Percentiles rank a stretch among this genome's conserved stretches.
phyloP scores from a whole-genome alignment of 2,797 vertebrate species.

The Myiothlypis chrysogaster region DNA sequence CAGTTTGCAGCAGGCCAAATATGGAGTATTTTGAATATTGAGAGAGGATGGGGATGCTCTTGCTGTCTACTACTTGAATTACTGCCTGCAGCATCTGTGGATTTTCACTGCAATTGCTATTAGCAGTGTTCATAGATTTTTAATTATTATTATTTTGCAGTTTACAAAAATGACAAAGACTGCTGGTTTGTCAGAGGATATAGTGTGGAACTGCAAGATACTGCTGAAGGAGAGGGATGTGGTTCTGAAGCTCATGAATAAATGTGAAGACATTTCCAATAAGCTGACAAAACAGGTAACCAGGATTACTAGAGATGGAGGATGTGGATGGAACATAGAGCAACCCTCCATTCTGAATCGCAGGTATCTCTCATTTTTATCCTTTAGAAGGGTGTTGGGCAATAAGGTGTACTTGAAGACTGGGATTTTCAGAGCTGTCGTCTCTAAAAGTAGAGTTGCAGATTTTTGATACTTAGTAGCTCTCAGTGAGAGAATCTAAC shows the following conservation, averaged over 20 bases:
- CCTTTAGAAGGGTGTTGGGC: background rate
- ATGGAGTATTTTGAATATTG: background rate
- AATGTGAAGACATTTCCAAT: constrained; percentile 90
- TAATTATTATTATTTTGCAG: constrained; percentile 65
- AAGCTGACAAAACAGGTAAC: constrained; percentile 89
- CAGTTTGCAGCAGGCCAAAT: background rate
- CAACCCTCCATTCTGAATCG: constrained; percentile 86
- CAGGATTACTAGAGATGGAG: constrained; percentile 79
- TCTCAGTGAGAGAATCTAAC: background rate
- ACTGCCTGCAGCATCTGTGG: background rate
- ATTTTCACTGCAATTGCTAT: background rate
- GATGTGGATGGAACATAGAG: constrained; percentile 75
- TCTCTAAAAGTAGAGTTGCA: background rate
- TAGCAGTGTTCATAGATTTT: background rate
- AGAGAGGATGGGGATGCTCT: background rate
- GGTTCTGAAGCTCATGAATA: constrained; percentile 90
- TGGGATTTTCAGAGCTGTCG: background rate
- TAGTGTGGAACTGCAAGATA: constrained; percentile 86
- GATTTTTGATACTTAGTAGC: background rate
- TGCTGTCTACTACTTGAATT: background rate
- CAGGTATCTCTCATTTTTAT: constrained; percentile 72
- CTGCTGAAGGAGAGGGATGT: constrained; percentile 89
- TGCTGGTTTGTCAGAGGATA: constrained; percentile 83
- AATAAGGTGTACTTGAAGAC: background rate
- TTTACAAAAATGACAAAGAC: constrained; percentile 77